Evolutionary conservation across 2,888 invertebrate species (phyloP).

Genomic region (Drosophila aldrichi): DNA sequence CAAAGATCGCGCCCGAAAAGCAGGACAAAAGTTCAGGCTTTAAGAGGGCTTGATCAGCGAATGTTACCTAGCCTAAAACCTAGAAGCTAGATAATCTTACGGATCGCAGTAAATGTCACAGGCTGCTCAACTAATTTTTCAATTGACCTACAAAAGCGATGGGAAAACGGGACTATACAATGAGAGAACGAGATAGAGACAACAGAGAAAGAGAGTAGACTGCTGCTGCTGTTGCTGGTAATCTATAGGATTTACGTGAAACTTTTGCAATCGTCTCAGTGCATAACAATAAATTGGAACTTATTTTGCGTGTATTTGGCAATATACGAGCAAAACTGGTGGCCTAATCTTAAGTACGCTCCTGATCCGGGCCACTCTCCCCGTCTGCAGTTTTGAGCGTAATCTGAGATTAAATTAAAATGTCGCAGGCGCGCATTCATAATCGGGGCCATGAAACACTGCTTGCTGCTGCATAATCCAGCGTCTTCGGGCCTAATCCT

Average conservation of each 20-base stretch:
- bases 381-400: conserved; percentile 47
- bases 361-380: conserved; percentile 66
- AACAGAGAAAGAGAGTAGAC: neutral
- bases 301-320: conserved; percentile 66
- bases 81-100: conserved; percentile 39
- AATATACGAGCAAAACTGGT: conserved; percentile 70
- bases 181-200: neutral
- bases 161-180: conserved; percentile 19
- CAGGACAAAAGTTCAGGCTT: conserved; percentile 39
- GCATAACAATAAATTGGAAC: conserved; percentile 60
- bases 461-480: conserved; percentile 52
- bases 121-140: conserved; percentile 60
- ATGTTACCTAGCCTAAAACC: conserved; percentile 7
- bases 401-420: conserved; percentile 81
- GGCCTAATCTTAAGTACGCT: conserved; percentile 58
- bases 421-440: conserved; percentile 79
- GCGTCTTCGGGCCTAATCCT: conserved; percentile 54
- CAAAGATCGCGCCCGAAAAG: conserved; percentile 42
- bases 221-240: conserved; percentile 21
- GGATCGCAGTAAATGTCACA: conserved; percentile 23
- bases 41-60: conserved; percentile 47
- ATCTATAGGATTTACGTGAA: conserved; percentile 70
- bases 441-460: conserved; percentile 56
- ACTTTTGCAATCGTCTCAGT: conserved; percentile 68
- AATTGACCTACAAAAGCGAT: conserved; percentile 74